Percentiles rank a stretch among this genome's conserved stretches.
These are phyloP conservation scores for Polyommatus iphigenia DNA, from an alignment of 2,888 invertebrate genomes.

Conservation along the genomic window DNA sequence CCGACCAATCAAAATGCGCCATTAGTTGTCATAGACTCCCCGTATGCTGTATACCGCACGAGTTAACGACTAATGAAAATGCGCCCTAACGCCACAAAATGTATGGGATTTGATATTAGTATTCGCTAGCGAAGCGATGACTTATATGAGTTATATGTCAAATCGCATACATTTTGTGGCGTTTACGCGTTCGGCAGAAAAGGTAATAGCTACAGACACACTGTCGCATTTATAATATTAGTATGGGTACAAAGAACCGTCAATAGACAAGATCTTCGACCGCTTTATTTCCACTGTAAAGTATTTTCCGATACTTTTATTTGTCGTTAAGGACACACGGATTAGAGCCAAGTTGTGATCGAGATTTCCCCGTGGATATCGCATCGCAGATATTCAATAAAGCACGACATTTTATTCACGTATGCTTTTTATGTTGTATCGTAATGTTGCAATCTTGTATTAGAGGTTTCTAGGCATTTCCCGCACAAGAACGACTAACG, in stretches of 20 bases:
- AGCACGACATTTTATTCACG: background rate
- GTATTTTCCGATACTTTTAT: slow-evolving; percentile 24
- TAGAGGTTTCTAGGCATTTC: background rate
- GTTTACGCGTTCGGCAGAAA: no score
- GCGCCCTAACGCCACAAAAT: no score
- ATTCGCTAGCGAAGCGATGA: no score
- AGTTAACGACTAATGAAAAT: no score
- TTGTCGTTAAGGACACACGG: background rate
- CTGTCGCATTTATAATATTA: no score
- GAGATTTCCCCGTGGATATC: slow-evolving; percentile 17
- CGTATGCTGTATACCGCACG: no score
- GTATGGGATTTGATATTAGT: no score
- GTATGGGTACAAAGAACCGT: background rate
- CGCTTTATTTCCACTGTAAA: slow-evolving; percentile 8
- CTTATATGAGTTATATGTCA: no score
- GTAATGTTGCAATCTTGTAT: background rate
- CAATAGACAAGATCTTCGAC: background rate
- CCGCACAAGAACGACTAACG: background rate
- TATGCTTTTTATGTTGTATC: background rate
- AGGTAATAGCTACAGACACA: no score
- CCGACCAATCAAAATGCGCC: no score
- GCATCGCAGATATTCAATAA: background rate
- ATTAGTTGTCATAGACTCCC: no score
- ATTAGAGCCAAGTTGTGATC: slow-evolving; percentile 15
- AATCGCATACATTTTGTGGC: no score